Conservation (phyloP, 2,888 invertebrate genomes). For the Coenonympha glycerion region DNA sequence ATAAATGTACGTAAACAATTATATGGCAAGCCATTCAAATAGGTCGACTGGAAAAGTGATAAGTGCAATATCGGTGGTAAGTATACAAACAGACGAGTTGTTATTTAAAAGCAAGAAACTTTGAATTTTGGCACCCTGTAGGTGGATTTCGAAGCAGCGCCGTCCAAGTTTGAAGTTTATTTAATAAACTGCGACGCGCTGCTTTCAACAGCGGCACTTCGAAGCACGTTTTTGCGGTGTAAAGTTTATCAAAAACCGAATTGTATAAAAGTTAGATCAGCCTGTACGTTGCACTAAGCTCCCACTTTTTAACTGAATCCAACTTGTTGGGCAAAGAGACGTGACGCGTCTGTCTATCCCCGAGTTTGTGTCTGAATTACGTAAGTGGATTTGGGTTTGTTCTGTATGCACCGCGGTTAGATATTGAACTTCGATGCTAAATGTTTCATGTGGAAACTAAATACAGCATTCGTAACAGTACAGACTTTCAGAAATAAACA, state of each 20-base stretch:
- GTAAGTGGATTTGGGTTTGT: conserved; percentile 50
- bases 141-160: background rate
- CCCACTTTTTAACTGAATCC: conserved; percentile 73
- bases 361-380: conserved; percentile 51
- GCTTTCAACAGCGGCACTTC: conserved; percentile 26
- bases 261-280: conserved; percentile 52
- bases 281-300: conserved; percentile 49
- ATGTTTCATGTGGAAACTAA: background rate
- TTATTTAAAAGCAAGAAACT: background rate
- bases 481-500: too few species aligned
- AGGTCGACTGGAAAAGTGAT: too few species aligned
- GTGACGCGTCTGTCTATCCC: conserved; percentile 59
- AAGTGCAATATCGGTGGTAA: too few species aligned
- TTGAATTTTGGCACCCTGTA: background rate
- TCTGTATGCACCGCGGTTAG: conserved; percentile 1
- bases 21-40: too few species aligned
- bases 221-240: conserved; percentile 39
- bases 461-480: too few species aligned
- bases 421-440: background rate
- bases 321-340: conserved; percentile 63
- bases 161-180: conserved; percentile 16
- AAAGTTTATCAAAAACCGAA: conserved; percentile 38
- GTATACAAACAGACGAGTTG: too few species aligned
- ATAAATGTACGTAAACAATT: too few species aligned
- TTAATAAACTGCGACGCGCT: conserved; percentile 28